These are phyloP conservation scores for Drosophila nasuta DNA, from an alignment of 1,140 invertebrate species.

Conservation along the genomic window DNA sequence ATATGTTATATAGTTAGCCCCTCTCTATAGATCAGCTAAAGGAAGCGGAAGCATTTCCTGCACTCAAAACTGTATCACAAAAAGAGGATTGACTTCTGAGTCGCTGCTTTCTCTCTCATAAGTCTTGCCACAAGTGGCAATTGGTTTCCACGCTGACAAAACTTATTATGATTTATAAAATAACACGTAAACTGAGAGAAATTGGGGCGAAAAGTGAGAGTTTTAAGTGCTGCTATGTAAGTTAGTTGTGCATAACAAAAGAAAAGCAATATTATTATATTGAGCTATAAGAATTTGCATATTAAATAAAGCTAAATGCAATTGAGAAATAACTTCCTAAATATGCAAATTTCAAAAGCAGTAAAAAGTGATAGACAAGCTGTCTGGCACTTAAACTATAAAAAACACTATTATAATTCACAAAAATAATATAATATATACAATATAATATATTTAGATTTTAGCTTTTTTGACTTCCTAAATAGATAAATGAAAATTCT, in stretches of 20 bases:
- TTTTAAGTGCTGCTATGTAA: not conserved
- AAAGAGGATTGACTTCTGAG: slow-evolving; percentile 26
- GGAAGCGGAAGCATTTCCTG: slow-evolving; percentile 48
- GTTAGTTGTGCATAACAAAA: not conserved
- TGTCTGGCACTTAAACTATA: no score
- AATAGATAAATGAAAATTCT: no score
- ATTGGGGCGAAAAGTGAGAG: not conserved
- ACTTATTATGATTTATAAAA: slow-evolving; percentile 30
- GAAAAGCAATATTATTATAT: not conserved
- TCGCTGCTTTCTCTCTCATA: slow-evolving; percentile 31
- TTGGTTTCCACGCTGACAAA: slow-evolving; percentile 36
- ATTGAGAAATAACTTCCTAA: no score
- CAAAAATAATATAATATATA: no score
- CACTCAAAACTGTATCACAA: not conserved
- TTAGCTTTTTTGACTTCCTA: no score
- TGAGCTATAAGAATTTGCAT: no score
- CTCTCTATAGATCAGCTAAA: slow-evolving; percentile 4
- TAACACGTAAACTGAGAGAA: slow-evolving; percentile 6
- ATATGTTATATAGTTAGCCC: not conserved
- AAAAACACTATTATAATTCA: no score
- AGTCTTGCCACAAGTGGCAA: not conserved
- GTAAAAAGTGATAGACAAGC: no score
- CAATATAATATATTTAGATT: no score
- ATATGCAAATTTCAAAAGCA: no score
- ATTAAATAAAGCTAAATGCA: no score